Conservation (phyloP, 1,140 invertebrate species). For the Conus betulinus region DNA sequence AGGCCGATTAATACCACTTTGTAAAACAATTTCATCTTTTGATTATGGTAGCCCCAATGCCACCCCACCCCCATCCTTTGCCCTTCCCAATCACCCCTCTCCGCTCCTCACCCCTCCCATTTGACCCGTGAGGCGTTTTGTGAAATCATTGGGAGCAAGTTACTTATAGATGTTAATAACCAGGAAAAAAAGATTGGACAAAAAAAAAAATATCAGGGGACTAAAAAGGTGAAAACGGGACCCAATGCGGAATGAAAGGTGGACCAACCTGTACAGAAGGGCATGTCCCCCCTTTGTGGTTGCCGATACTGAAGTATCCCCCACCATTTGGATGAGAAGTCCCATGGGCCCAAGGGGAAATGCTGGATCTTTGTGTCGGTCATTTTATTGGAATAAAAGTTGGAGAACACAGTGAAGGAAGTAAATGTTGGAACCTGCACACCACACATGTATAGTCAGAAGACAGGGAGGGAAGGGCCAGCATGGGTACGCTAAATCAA, state of each 20-base stretch:
- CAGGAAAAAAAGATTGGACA: neutral
- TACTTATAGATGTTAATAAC: too few species aligned
- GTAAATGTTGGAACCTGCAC: conserved; percentile 77
- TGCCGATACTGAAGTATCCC: conserved; percentile 83
- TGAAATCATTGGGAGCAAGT: too few species aligned
- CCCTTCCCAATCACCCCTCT: too few species aligned
- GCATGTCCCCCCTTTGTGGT: conserved; percentile 80
- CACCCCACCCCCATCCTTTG: too few species aligned
- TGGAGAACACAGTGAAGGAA: conserved; percentile 82
- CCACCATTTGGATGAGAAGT: conserved; percentile 87
- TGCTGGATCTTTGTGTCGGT: conserved; percentile 74
- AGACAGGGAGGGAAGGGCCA: neutral
- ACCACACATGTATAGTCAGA: neutral
- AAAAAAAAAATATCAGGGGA: too few species aligned
- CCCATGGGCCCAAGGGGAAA: conserved; percentile 71
- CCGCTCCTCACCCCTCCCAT: too few species aligned
- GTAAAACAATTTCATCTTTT: too few species aligned
- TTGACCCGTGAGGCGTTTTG: too few species aligned
- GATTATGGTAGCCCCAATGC: too few species aligned
- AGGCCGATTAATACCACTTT: too few species aligned
- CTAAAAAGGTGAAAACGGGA: neutral
- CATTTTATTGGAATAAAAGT: conserved; percentile 88
- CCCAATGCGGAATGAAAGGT: too few species aligned
- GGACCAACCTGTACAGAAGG: conserved; percentile 80
- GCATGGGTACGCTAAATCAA: too few species aligned